Evolutionary conservation across 2,113 vertebrate genomes (phyloP).

Genomic region (Sula dactylatra): DNA sequence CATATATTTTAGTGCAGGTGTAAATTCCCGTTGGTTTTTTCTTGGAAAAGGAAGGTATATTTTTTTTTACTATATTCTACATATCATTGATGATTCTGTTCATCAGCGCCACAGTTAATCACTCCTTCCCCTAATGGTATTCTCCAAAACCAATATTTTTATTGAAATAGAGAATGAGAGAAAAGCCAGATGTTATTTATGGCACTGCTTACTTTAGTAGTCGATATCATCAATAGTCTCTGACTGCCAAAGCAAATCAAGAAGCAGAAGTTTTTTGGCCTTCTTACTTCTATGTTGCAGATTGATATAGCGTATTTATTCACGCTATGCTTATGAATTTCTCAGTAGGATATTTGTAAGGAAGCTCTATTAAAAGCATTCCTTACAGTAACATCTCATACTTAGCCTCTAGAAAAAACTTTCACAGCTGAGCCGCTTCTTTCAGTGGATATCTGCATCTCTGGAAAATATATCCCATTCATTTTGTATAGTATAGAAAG

Average conservation of each 20-base stretch:
- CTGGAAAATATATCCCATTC: not conserved
- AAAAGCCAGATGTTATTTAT: not conserved
- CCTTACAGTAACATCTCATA: not conserved
- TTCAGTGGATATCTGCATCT: not conserved
- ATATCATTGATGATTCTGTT: not conserved
- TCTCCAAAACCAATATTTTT: not conserved
- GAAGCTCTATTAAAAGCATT: not conserved
- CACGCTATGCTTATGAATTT: not conserved
- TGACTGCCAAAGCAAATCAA: not conserved
- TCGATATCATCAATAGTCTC: not conserved
- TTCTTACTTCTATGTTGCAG: not conserved
- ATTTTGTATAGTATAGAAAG: not conserved
- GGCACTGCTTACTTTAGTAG: not conserved
- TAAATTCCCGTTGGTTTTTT: not conserved
- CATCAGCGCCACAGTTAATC: not conserved
- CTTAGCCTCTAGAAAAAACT: not conserved
- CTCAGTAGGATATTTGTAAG: not conserved
- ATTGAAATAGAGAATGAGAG: not conserved
- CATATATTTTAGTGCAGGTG: not conserved
- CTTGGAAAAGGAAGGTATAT: not conserved
- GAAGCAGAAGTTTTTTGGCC: not conserved
- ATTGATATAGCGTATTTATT: not conserved
- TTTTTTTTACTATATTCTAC: not conserved
- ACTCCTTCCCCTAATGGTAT: not conserved
- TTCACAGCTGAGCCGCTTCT: not conserved